These are phyloP conservation scores for Drosophila barbarae DNA, from an alignment of 2,888 invertebrate genomes.

Conservation along the genomic window DNA sequence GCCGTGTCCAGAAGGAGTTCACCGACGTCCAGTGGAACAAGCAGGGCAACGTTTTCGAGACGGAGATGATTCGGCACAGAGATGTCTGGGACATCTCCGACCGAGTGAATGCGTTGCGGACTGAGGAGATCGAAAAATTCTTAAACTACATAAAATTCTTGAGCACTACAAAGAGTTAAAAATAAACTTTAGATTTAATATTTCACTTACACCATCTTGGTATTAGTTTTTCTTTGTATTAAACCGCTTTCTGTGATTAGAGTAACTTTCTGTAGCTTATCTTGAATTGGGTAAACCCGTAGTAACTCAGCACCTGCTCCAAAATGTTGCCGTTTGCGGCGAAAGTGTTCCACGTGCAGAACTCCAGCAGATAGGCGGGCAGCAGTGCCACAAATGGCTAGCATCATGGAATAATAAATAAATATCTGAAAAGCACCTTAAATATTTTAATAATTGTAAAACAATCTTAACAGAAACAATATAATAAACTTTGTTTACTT, in stretches of 20 bases:
- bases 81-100: neutral
- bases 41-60: constrained; percentile 30
- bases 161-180: constrained; percentile 5
- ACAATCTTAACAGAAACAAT: too few species aligned
- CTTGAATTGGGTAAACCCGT: constrained; percentile 73
- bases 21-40: constrained; percentile 24
- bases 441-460: too few species aligned
- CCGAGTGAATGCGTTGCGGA: neutral
- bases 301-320: constrained; percentile 79
- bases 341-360: constrained; percentile 90
- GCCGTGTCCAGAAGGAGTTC: constrained; percentile 16
- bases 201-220: neutral
- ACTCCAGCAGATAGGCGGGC: constrained; percentile 95
- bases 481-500: too few species aligned
- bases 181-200: constrained; percentile 3
- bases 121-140: constrained; percentile 2
- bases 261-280: constrained; percentile 60
- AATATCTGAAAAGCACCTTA: too few species aligned
- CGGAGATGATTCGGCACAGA: neutral
- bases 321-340: constrained; percentile 88
- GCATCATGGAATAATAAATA: too few species aligned
- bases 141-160: constrained; percentile 24
- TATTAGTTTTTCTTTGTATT: constrained; percentile 1
- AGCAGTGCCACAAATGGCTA: constrained; percentile 81
- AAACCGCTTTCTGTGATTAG: constrained; percentile 31